Conservation (phyloP, 2,113 vertebrate genomes). For the Semnopithecus entellus region DNA sequence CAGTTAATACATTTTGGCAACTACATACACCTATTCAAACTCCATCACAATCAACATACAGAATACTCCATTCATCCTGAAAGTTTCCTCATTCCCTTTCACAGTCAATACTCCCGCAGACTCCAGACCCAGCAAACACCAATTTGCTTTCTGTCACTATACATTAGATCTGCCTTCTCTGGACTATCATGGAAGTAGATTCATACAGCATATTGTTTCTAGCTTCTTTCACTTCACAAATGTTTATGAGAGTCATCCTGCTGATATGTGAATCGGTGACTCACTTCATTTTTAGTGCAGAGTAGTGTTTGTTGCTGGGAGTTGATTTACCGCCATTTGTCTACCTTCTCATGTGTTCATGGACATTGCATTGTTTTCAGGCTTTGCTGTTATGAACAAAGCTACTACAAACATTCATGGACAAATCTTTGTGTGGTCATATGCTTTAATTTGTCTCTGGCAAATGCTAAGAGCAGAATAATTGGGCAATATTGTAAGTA, state of each 20-base stretch:
- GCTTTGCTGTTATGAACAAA: background rate
- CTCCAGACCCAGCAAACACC: background rate
- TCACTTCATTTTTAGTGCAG: background rate
- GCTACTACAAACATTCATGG: background rate
- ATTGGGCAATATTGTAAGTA: rapidly evolving
- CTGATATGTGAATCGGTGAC: rapidly evolving
- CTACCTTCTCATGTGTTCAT: rapidly evolving
- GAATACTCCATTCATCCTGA: background rate
- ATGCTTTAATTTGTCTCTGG: background rate
- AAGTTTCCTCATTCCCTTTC: background rate
- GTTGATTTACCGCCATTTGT: no score
- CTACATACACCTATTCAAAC: no score
- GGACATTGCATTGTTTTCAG: background rate
- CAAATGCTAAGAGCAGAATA: background rate
- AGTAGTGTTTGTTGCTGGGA: background rate
- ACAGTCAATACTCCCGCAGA: rapidly evolving
- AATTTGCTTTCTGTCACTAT: background rate
- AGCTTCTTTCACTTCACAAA: background rate
- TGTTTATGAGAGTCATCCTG: background rate
- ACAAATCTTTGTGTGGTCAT: background rate
- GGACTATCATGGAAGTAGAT: background rate
- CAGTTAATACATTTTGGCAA: background rate
- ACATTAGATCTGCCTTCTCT: background rate
- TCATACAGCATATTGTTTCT: background rate
- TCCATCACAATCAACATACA: background rate